phyloP scores from a whole-genome alignment of 1,140 invertebrate species.

The Lanistes nyassanus region DNA sequence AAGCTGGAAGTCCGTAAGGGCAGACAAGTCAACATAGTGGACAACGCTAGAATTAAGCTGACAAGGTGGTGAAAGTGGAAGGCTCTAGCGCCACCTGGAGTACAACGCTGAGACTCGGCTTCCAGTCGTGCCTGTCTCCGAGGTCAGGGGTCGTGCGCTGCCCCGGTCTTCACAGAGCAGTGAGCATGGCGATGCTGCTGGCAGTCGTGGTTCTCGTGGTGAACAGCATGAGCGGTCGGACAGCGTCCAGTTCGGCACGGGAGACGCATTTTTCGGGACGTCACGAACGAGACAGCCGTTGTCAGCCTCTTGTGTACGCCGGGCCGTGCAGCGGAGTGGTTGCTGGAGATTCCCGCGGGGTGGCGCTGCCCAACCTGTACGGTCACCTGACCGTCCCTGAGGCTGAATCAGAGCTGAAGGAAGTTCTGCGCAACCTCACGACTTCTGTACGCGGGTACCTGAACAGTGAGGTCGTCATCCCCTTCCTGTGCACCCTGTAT shows the following conservation, averaged over 20 bases:
- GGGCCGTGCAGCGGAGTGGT: constrained; percentile 5
- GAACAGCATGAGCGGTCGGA: constrained; percentile 4
- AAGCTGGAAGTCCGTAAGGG: too few species aligned
- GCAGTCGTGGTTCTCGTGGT: neutral
- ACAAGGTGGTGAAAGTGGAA: too few species aligned
- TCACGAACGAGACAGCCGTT: neutral
- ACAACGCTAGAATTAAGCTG: too few species aligned
- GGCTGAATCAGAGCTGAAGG: constrained; percentile 1
- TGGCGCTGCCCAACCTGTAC: constrained; percentile 23
- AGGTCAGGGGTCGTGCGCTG: too few species aligned
- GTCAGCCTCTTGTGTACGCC: neutral
- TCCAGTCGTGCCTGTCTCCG: too few species aligned
- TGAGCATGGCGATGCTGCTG: neutral
- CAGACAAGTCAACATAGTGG: too few species aligned
- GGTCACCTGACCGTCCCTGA: constrained; percentile 12
- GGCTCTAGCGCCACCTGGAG: too few species aligned
- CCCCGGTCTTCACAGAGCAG: too few species aligned
- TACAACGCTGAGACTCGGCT: too few species aligned
- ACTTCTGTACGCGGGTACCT: neutral
- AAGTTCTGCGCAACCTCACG: neutral
- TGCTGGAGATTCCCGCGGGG: neutral
- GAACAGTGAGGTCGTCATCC: constrained; percentile 5
- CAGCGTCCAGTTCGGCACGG: constrained; percentile 7
- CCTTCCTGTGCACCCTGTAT: constrained; percentile 19
- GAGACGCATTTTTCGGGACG: too few species aligned